These are phyloP conservation scores for Perdix hodgsoniae DNA, from an alignment of 2,797 vertebrate species.

Conservation along the genomic window DNA sequence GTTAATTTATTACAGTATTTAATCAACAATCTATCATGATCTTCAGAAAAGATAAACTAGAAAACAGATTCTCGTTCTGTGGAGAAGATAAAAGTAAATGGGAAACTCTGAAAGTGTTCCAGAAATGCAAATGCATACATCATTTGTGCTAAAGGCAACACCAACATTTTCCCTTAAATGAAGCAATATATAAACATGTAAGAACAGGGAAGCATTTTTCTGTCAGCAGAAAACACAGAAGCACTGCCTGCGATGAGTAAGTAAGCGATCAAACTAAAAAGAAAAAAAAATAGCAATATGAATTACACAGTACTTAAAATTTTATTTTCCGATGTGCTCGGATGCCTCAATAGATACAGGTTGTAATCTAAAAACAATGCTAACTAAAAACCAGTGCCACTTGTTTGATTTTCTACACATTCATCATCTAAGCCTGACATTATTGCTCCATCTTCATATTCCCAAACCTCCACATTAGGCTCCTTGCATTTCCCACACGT, in stretches of 20 bases:
- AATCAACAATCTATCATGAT: constrained; percentile 46
- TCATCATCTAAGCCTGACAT: not conserved
- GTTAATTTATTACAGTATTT: constrained; percentile 59
- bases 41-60: constrained; percentile 50
- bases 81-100: constrained; percentile 62
- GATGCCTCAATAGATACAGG: not conserved
- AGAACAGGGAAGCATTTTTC: constrained; percentile 56
- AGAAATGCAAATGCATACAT: constrained; percentile 65
- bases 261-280: not conserved
- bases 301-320: not conserved
- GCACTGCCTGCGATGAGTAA: not conserved
- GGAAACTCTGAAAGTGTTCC: constrained; percentile 48
- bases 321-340: not conserved
- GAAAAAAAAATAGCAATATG: not conserved
- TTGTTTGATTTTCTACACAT: not conserved
- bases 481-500: not conserved
- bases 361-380: not conserved
- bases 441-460: not conserved
- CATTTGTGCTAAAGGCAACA: constrained; percentile 63
- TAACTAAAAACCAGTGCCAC: not conserved
- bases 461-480: not conserved
- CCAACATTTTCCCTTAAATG: not conserved
- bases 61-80: constrained; percentile 27
- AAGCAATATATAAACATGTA: constrained; percentile 62
- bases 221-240: constrained; percentile 47